Percentiles rank a stretch among this genome's conserved stretches.
Evolutionary conservation across 2,797 vertebrate species (phyloP).

Genomic region (Chaenodraco wilsoni): DNA sequence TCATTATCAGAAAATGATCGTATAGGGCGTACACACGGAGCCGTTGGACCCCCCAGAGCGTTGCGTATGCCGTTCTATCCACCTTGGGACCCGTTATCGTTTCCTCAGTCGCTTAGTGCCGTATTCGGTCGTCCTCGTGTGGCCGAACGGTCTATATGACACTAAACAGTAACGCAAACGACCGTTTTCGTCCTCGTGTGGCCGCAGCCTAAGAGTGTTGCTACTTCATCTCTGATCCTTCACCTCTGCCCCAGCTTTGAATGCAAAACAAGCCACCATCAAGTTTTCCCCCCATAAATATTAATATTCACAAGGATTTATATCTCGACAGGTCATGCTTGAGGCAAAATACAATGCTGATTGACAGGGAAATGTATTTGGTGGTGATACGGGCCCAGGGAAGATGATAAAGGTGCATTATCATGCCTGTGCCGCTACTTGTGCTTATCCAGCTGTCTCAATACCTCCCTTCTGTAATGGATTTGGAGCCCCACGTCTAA

Average conservation of each 20-base stretch:
- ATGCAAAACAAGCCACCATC: slow-evolving; percentile 64
- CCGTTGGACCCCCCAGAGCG: too few relatives aligned
- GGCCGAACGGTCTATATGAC: too few relatives aligned
- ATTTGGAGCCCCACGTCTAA: slow-evolving; percentile 73
- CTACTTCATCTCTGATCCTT: slow-evolving; percentile 64
- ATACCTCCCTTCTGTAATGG: slow-evolving; percentile 75
- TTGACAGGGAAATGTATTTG: slow-evolving; percentile 68
- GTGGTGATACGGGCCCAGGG: slow-evolving; percentile 46
- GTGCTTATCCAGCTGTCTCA: slow-evolving; percentile 77
- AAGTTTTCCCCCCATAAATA: slow-evolving; percentile 52
- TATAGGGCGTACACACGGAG: too few relatives aligned
- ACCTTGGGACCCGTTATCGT: too few relatives aligned
- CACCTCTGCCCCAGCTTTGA: slow-evolving; percentile 51
- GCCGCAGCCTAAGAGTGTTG: slow-evolving; percentile 30
- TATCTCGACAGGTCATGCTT: slow-evolving; percentile 58
- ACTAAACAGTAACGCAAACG: too few relatives aligned
- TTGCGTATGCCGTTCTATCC: too few relatives aligned
- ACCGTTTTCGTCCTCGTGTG: too few relatives aligned
- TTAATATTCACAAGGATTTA: slow-evolving; percentile 62
- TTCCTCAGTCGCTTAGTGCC: too few relatives aligned
- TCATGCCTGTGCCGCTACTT: slow-evolving; percentile 64
- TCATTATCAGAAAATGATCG: too few relatives aligned
- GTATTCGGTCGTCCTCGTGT: too few relatives aligned
- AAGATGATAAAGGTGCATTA: slow-evolving; percentile 76
- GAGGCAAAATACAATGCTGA: slow-evolving; percentile 59